Conservation (phyloP, 1,140 invertebrate genomes). For the Dufourea novaeangliae region DNA sequence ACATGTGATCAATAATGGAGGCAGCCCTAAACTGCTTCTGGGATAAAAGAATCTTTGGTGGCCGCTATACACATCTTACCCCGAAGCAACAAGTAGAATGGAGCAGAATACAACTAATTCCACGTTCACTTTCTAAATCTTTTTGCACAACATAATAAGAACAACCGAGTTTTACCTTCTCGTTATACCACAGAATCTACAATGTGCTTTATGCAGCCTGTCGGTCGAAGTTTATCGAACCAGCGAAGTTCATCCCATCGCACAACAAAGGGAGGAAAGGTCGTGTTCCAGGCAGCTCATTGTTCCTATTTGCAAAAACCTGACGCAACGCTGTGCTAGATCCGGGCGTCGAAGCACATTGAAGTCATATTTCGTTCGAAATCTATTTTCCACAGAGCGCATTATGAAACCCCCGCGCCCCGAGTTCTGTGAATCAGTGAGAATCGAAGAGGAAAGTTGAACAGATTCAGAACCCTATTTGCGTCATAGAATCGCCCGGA, state of each 20-base stretch:
- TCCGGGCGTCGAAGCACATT: not conserved
- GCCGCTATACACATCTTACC: too few relatives aligned
- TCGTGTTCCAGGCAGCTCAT: conserved; percentile 8
- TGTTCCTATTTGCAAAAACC: conserved; percentile 29
- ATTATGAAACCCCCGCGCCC: conserved; percentile 24
- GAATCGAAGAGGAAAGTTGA: conserved; percentile 38
- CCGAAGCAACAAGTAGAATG: not conserved
- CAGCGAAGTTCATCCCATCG: not conserved
- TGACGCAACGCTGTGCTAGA: conserved; percentile 2
- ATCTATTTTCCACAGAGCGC: conserved; percentile 29
- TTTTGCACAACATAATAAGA: not conserved
- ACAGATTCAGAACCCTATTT: conserved; percentile 35
- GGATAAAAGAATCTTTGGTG: too few relatives aligned
- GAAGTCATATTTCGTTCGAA: conserved; percentile 38
- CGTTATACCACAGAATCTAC: not conserved
- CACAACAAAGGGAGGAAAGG: conserved; percentile 1
- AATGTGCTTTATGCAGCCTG: not conserved
- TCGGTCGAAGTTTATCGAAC: not conserved
- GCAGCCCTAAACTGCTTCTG: too few relatives aligned
- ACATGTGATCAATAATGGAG: too few relatives aligned
- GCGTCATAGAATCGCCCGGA: conserved; percentile 18
- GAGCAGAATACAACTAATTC: not conserved
- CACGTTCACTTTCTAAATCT: not conserved
- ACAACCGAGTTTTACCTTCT: not conserved
- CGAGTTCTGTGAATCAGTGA: conserved; percentile 19